Evolutionary conservation across 2,113 vertebrate genomes (phyloP), one percentile per base, ranked within the genome.

Genomic region (Tyrannus savana): DNA sequence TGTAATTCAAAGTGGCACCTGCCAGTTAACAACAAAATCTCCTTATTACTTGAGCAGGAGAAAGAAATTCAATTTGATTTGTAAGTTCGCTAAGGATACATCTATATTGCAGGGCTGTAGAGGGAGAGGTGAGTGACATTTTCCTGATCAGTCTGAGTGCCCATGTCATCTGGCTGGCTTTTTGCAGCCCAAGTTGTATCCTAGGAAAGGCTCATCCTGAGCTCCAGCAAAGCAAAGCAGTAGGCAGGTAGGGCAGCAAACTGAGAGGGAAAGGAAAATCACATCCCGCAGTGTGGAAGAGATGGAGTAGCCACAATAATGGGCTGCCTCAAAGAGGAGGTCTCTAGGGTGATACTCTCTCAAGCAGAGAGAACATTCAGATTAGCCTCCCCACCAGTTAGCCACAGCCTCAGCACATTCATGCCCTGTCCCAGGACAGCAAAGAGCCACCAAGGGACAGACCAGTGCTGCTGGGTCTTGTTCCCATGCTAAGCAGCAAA

Each of bases 1-100:
- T 63, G 69, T 85, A 94, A 96, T 94, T 93, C 81, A 84, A 95
- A 94, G 82, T 89, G 94, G 74, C 93, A 94, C 64, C 91, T 95
- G 93, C 75, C 93, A 94, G 86, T 96, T 95, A 87, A 83, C 73
- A 84, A 89, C 58, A 90, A 78, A 96, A 93, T 93, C 75, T 91
- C 73, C 47, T 87, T 78, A 81, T 78, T 85, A 74, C 68, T 87
- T 79, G 74, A 86, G 83, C 46, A 60, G 50, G 35, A 93, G 75
- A 95, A 81, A 93, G 69, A 89, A 76, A 95, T 93, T 59, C 22
- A 53, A 41, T 89, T 93, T 93, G 75, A 95, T 90, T 75, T 81
- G n/a, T 41, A 89, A n/a, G 77, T 87, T 92, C 69, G 52, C 69
- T 72, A 33, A 92, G 77, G 80, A 63, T 81, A 92, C 76, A 58